Base-by-base conservation (phyloP, 2,797 vertebrate genomes). In the Meriones psammophilus region DNA sequence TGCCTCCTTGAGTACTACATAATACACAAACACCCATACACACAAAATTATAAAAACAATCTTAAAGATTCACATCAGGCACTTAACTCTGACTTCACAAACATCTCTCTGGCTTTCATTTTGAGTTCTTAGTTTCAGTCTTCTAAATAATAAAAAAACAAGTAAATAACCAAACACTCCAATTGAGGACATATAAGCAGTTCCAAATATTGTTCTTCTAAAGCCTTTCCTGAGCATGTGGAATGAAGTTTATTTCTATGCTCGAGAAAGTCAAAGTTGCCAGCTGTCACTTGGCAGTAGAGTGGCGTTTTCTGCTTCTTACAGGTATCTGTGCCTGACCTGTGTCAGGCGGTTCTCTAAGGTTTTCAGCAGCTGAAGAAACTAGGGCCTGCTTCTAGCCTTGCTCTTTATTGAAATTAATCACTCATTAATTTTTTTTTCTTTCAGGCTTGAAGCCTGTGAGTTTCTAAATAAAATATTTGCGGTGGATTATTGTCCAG, bases 101-200 rank as follows among this genome's bases (percentile, higher is more conserved):
- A 24, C 81, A 86, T 74, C 36, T 71, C 24, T 81, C n/a, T 50
- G 4, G 50, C 12, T 73, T 92, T 94, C 42, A 79, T 18, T 95
- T 91, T 91, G 66, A 74, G 4, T 93, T 94, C 33, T 89, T 91
- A 28, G 74, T 91, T 96, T 69, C 46, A 93, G 39, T 56, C 22
- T 88, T 17, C n/a, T 50, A 30, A 30, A 84, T 77, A 90, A 87
- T 39, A 69, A 84, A 92, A 87, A 91, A 74, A 33, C 20, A 84
- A 62, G 39, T 17, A 74, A 42, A 15, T 20, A 89, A 88, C 14
- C 8, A 74, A 30, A 83, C 36, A 66, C n/a, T 83, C 50, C 18
- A 92, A 58, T 33, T 24, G 30, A 42, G 88, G 89, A 77, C 24
- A 79, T 5, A 83, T 56, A 74, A 90, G 46, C 1, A 36, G 77